These are phyloP conservation scores for Coregonus sp. DNA, from an alignment of 2,797 vertebrate species.

Conservation along the genomic window DNA sequence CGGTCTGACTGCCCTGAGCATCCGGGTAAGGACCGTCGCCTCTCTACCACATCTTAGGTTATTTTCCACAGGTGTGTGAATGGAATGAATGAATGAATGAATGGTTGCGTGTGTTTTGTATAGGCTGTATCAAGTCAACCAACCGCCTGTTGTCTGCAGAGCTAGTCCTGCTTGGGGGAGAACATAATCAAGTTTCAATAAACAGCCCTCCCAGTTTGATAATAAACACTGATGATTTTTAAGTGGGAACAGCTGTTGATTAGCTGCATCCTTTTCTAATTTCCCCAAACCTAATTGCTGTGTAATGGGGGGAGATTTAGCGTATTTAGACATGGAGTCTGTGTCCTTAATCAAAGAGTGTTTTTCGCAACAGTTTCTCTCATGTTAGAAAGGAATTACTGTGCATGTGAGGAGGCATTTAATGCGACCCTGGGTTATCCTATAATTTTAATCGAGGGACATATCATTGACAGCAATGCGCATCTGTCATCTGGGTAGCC, in stretches of 20 bases:
- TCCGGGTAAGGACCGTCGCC: slow-evolving; percentile 40
- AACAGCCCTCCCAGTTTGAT: not conserved
- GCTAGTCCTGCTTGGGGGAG: not conserved
- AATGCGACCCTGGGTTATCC: not conserved
- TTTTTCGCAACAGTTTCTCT: not conserved
- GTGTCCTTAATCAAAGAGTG: not conserved
- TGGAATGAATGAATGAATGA: slow-evolving; percentile 1
- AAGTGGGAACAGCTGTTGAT: not conserved
- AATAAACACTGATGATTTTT: not conserved
- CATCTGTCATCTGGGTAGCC: not conserved
- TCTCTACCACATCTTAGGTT: slow-evolving; percentile 20
- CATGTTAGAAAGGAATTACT: not conserved
- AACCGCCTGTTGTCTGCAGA: not conserved
- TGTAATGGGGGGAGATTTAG: not conserved
- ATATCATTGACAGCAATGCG: not conserved
- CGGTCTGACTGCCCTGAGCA: slow-evolving; percentile 30
- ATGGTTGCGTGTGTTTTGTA: not conserved
- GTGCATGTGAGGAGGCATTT: not conserved
- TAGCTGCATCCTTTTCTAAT: too few species aligned
- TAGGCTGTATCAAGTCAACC: not conserved
- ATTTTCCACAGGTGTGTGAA: slow-evolving; percentile 62
- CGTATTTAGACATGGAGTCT: not conserved
- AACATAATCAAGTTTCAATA: slow-evolving; percentile 1
- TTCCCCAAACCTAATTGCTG: too few species aligned
- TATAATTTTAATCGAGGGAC: not conserved